Percentiles rank a stretch among this genome's conserved stretches.
Evolutionary conservation across 30 jellyfish, hydroid and myxozoan species (phyloP).

Genomic region (Aurelia aurita): DNA sequence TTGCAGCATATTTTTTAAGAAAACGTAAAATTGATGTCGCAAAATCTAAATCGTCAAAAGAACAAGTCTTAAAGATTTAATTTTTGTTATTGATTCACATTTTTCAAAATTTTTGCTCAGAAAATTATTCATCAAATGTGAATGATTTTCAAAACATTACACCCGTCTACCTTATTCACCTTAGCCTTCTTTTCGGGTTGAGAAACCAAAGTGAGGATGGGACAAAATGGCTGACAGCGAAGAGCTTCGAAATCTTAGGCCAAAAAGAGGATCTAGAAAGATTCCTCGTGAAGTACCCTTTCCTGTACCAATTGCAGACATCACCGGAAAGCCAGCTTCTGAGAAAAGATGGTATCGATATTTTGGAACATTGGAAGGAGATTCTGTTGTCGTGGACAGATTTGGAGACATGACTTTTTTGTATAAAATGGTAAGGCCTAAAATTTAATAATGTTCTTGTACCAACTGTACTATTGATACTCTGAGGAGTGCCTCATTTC

Average conservation of each 20-base stretch:
- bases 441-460: no score
- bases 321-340: conserved; percentile 71
- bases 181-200: no score
- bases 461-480: background rate
- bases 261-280: conserved; percentile 32
- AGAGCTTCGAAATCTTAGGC: conserved; percentile 31
- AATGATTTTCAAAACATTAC: no score
- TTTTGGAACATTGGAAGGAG: conserved; percentile 67
- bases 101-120: no score
- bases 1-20: no score
- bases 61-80: no score
- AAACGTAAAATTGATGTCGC: no score
- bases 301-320: conserved; percentile 73
- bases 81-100: no score
- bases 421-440: conserved; percentile 71
- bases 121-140: no score
- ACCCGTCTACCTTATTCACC: no score
- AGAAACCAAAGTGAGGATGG: background rate
- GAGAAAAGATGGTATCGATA: conserved; percentile 69
- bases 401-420: conserved; percentile 80
- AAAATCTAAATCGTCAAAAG: no score
- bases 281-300: conserved; percentile 57
- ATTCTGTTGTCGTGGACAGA: conserved; percentile 59
- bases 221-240: conserved; percentile 22
- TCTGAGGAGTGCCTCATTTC: background rate